phyloP scores from a whole-genome alignment of 2,888 invertebrate species.

The Zelleria hepariella region DNA sequence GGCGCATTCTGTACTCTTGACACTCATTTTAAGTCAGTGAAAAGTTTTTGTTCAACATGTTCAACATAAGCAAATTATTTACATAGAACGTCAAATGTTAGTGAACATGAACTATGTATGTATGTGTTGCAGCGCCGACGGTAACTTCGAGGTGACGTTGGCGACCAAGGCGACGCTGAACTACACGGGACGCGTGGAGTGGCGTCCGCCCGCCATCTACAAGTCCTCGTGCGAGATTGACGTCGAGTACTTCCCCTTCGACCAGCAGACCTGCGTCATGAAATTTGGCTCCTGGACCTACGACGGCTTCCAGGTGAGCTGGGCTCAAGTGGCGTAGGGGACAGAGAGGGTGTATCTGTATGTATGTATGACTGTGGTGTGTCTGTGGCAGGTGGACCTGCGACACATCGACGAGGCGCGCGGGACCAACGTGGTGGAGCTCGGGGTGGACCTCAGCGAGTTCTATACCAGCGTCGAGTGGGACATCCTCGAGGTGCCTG shows the following conservation, averaged over 20 bases:
- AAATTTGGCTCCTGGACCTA: slow-evolving; percentile 97
- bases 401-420: slow-evolving; percentile 92
- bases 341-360: neutral
- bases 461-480: slow-evolving; percentile 99
- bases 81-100: neutral
- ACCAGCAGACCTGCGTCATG: slow-evolving; percentile 93
- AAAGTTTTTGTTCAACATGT: too few species aligned
- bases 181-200: slow-evolving; percentile 90
- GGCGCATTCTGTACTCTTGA: too few species aligned
- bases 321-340: neutral
- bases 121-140: slow-evolving; percentile 81
- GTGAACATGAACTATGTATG: too few species aligned
- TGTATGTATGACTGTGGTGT: neutral
- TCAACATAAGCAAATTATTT: too few species aligned
- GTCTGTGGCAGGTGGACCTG: slow-evolving; percentile 81
- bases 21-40: too few species aligned
- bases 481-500: slow-evolving; percentile 98
- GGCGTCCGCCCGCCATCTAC: slow-evolving; percentile 97
- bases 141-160: slow-evolving; percentile 92
- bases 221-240: slow-evolving; percentile 94
- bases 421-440: slow-evolving; percentile 90
- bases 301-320: slow-evolving; percentile 90
- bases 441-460: slow-evolving; percentile 96
- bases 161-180: slow-evolving; percentile 92
- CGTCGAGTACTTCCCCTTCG: slow-evolving; percentile 94